Base-by-base conservation (phyloP, 2,888 invertebrate genomes). In the Coelinius sp. region DNA sequence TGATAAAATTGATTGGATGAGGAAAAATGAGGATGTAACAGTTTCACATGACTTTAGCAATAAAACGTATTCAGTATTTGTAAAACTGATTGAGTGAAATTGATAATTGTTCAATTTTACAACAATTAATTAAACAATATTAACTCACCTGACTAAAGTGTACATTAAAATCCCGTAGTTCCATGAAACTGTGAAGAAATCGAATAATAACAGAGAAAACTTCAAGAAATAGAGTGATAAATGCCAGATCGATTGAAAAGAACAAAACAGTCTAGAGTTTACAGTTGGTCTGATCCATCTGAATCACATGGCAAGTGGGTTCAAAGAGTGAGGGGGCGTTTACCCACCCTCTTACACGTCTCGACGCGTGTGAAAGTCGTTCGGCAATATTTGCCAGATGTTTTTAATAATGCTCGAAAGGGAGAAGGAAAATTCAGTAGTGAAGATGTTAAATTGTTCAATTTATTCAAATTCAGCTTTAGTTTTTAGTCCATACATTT, bases 301-400 rank as follows among this genome's bases (percentile, higher is more conserved):
- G 46, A n/a, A 17, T 20, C 46, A 49, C 46, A 49, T 20, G 14
- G 46, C 46, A 49, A 20, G 20, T 49, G 0, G 46, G 14, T 49
- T 20, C 6, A 17, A 20, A 49, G 20, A 49, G 10, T 7, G 46
- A 5, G 10, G 17, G 46, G 12, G 44, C 12, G 14, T 44, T 17
- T 44, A 44, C 44, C 44, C 44, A 44, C 44, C 44, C 44, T n/a
- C 44, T 44, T 17, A 12, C n/a, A 44, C 44, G 44, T 5, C n/a
- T 44, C 44, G 44, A 44, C 25, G 27, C 24, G 53, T 56, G 56
- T 56, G 56, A 56, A 56, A 56, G 56, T 56, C n/a, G 56, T 56
- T 25, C 27, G 14, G 7, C 17, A 17, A n/a, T 56, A 56, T 56
- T 56, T 24, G 1, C 52, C n/a, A 1, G 52, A 0, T 1, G 24